phyloP scores from a whole-genome alignment of 2,113 vertebrate genomes.

The Malurus alboscapulatus region DNA sequence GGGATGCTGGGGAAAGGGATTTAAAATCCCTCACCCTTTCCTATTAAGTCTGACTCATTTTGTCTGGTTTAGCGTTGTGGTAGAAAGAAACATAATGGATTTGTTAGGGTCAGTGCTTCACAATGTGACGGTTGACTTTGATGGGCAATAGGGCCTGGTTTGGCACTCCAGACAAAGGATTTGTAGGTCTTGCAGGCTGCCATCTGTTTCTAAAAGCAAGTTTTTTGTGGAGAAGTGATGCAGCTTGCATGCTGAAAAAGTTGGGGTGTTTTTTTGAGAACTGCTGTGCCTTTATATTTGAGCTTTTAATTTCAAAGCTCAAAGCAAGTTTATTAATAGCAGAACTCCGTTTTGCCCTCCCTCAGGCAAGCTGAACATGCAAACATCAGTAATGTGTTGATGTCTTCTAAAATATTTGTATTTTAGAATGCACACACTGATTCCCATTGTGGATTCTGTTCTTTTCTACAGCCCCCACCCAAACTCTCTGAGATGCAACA shows the following conservation, averaged over 20 bases:
- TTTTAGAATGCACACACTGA: not conserved
- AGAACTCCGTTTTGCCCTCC: not conserved
- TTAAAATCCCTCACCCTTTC: constrained; percentile 43
- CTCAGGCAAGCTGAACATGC: not conserved
- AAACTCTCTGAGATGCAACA: not conserved
- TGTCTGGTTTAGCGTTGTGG: constrained; percentile 53
- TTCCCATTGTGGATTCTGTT: not conserved
- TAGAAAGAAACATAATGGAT: constrained; percentile 71
- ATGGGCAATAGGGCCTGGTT: constrained; percentile 54
- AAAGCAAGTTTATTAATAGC: not conserved
- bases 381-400: not conserved
- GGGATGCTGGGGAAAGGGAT: not conserved
- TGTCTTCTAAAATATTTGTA: not conserved
- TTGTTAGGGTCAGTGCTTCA: constrained; percentile 74
- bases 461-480: not conserved
- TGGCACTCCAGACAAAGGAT: constrained; percentile 66
- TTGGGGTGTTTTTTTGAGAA: not conserved
- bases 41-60: constrained; percentile 54
- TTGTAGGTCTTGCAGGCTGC: constrained; percentile 62
- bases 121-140: constrained; percentile 68
- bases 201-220: constrained; percentile 73
- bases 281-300: not conserved
- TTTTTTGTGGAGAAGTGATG: constrained; percentile 34
- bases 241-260: constrained; percentile 47
- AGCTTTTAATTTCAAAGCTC: not conserved